These are phyloP conservation scores for Aspidiotus rigidus DNA, from an alignment of 2,888 invertebrate species.

Conservation along the genomic window DNA sequence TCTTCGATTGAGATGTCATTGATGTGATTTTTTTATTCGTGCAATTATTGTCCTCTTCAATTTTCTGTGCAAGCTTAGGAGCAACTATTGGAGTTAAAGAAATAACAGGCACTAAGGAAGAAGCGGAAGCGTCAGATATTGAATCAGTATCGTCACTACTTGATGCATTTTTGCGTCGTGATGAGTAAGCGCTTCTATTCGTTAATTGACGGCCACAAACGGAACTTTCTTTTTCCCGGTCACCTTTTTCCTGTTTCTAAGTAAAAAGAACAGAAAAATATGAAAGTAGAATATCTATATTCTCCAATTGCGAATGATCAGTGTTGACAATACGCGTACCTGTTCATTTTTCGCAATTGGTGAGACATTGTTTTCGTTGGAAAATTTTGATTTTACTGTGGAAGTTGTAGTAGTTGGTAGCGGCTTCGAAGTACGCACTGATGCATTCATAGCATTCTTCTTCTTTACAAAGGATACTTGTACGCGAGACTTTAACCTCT, in stretches of 20 bases:
- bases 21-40: neutral
- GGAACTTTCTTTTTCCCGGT: conserved; percentile 5
- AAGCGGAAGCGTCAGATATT: neutral
- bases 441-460: neutral
- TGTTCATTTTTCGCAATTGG: too few relatives aligned
- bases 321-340: too few relatives aligned
- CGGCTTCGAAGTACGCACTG: too few relatives aligned
- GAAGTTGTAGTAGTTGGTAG: too few relatives aligned
- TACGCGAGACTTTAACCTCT: conserved; percentile 57
- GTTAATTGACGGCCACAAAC: conserved; percentile 7
- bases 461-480: conserved; percentile 41
- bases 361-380: too few relatives aligned
- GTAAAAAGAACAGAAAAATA: neutral
- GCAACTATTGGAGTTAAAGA: conserved; percentile 17
- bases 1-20: conserved; percentile 3
- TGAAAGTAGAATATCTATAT: too few relatives aligned
- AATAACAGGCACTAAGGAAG: conserved; percentile 14
- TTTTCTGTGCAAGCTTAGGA: neutral
- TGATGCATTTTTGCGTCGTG: neutral
- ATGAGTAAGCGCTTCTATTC: neutral
- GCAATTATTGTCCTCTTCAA: neutral
- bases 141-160: neutral
- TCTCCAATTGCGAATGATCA: too few relatives aligned
- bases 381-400: too few relatives aligned
- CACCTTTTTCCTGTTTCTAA: conserved; percentile 1